Evolutionary conservation across 2,797 vertebrate genomes (phyloP).

Genomic region (Periophthalmus magnuspinnatus): DNA sequence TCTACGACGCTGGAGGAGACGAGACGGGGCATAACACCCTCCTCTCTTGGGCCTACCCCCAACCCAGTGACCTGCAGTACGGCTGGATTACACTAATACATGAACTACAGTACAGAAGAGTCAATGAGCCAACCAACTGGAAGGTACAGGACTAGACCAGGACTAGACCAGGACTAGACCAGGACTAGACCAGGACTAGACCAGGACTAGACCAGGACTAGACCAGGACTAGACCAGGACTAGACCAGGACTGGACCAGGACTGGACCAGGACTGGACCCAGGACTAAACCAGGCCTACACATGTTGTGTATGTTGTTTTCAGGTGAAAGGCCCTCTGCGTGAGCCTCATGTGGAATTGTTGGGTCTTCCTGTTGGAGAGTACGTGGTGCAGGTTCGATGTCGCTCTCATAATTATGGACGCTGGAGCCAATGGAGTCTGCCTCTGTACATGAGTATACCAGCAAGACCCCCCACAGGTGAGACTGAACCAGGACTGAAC

Average conservation of each 20-base stretch:
- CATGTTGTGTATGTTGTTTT: background rate
- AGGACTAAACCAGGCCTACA: background rate
- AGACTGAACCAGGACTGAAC: background rate
- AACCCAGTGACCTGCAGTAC: slow-evolving; percentile 60
- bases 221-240: no score
- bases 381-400: slow-evolving; percentile 75
- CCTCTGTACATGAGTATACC: slow-evolving; percentile 60
- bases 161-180: background rate
- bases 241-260: background rate
- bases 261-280: background rate
- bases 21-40: slow-evolving; percentile 52
- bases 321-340: slow-evolving; percentile 70
- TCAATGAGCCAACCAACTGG: slow-evolving; percentile 65
- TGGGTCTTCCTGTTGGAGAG: slow-evolving; percentile 65
- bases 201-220: no score
- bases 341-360: slow-evolving; percentile 69
- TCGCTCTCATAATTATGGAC: slow-evolving; percentile 67
- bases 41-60: slow-evolving; percentile 76
- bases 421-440: slow-evolving; percentile 79
- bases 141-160: slow-evolving; percentile 62
- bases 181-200: background rate
- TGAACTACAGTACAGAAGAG: slow-evolving; percentile 74
- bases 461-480: slow-evolving; percentile 44
- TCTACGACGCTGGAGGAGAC: slow-evolving; percentile 59
- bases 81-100: slow-evolving; percentile 81